Evolutionary conservation across 1,140 invertebrate genomes (phyloP), one percentile per base, ranked within the genome.

Genomic region (Neuroterus valhalla): DNA sequence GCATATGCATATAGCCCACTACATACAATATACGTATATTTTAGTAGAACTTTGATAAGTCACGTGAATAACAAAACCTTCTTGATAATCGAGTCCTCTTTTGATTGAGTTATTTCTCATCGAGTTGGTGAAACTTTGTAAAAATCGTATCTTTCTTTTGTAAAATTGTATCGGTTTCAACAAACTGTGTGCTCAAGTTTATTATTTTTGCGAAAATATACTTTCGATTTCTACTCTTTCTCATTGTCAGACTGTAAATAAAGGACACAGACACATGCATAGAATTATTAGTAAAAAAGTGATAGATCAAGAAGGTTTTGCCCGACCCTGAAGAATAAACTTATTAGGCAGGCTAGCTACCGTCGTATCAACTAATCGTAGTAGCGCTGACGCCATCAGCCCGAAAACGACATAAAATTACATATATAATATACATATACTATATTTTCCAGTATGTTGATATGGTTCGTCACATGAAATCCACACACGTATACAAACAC

Each of bases 1-100:
- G 79, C 84, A 87, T 84, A 85, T 82, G 79, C 86, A 87, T 87
- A 89, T 88, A 89, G 81, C 81, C 82, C 80, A 86, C 78, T 81
- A 84, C 84, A 86, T 87, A 86, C 80, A 78, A 78, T 78, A 85
- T 82, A 86, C 81, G 79, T 89, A 89, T 89, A 89, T 90, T 90
- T 90, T 90, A 89, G 84, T 89, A 90, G 83, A 85, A 87, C 78
- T 84, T 85, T 82, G 84, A 85, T 85, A 86, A 86, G 78, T 77
- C 79, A 70, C 70, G 69, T 74, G 31, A 70, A 70, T 73, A 70
- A 76, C 62, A 83, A 82, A 78, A 52, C 79, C 81, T 85, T 82
- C 80, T 82, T 78, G 81, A 85, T 76, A 69, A 31, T n/a, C 23
- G 6, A 31, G 26, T 70, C 43, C 21, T 68, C 70, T 67, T 76